Evolutionary conservation across 2,797 vertebrate species (phyloP), one percentile per base, ranked within the genome.

Genomic region (Distichodus sexfasciatus): DNA sequence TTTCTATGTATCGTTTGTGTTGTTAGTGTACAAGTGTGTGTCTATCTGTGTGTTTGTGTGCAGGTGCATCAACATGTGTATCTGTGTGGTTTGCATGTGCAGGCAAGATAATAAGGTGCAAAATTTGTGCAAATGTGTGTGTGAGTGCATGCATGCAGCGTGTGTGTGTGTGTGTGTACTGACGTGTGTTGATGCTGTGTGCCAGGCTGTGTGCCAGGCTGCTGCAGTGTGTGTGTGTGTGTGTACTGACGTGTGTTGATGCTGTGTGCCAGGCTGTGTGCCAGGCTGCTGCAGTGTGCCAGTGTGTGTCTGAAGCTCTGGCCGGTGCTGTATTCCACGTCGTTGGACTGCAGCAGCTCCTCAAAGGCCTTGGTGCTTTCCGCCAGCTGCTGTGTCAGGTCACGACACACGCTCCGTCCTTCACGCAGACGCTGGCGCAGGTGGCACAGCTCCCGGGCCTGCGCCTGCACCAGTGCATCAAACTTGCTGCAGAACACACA

Each of bases 291-390:
- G 66, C 92, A 89, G 81, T 94, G 92, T 3, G 91, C 85, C 6
- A 99, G 92, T 51, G 95, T 94, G 55, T 97, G 93, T 51, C 94
- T 88, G 83, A 97, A 95, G 85, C 90, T 93, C 86, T 95, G 93
- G 8, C 95, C 95, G 91, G 93, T 87, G 86, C 94, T 95, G 85
- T 94, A 98, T 86, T 99, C 95, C 0, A 97, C 89, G 79, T 98
- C 95, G 0, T 93, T 95, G 83, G 91, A 90, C 0, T 91, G 84
- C 10, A 98, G 93, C 26, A 98, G 91, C 66, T 96, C 94, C 87
- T 98, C 96, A 0, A 99, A 96, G 71, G 92, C 89, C 66, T 89
- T 92, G 65, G 94, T 91, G 55, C 91, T 91, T 10, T 95, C 92
- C 0, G 79, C 88, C 17, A 94, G 86, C 71, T 94, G 93, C 79